Evolutionary conservation across 2,797 vertebrate genomes (phyloP).

Genomic region (Botia almorhae): DNA sequence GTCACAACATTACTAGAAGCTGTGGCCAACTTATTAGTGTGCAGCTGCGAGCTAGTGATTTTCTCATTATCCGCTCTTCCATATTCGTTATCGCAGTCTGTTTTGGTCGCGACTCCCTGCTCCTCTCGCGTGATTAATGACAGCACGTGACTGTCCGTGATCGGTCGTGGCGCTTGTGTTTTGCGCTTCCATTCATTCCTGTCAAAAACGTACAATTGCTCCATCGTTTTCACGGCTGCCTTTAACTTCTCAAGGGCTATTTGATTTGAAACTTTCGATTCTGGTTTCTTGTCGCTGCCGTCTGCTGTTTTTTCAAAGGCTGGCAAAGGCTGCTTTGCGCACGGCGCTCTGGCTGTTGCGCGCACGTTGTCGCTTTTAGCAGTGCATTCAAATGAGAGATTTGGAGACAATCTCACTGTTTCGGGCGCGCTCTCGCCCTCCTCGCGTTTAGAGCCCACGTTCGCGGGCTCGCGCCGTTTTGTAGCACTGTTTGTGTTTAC

Average conservation of each 20-base stretch:
- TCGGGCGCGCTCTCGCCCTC: slow-evolving; percentile 49
- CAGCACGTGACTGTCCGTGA: slow-evolving; percentile 88
- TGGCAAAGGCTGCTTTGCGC: slow-evolving; percentile 76
- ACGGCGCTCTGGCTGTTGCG: slow-evolving; percentile 75
- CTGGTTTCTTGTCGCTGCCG: slow-evolving; percentile 72
- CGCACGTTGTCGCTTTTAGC: slow-evolving; percentile 76
- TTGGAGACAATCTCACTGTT: slow-evolving; percentile 61
- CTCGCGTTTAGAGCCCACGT: slow-evolving; percentile 48
- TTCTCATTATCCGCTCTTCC: slow-evolving; percentile 46
- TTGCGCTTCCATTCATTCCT: slow-evolving; percentile 94
- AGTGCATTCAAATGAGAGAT: slow-evolving; percentile 73
- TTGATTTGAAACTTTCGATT: slow-evolving; percentile 78
- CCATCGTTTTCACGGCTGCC: slow-evolving; percentile 96
- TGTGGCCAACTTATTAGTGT: slow-evolving; percentile 63
- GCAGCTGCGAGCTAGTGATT: slow-evolving; percentile 65
- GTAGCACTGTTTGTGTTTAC: slow-evolving; percentile 78
- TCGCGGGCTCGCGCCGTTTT: slow-evolving; percentile 51
- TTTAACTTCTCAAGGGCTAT: slow-evolving; percentile 92
- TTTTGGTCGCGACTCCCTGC: slow-evolving; percentile 41
- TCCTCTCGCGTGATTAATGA: slow-evolving; percentile 88
- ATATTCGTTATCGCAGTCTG: slow-evolving; percentile 58
- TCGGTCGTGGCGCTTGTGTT: slow-evolving; percentile 80
- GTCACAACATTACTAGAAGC: slow-evolving; percentile 9
- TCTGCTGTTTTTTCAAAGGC: slow-evolving; percentile 61
- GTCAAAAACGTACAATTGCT: slow-evolving; percentile 93